Conservation (phyloP, 2,113 vertebrate genomes). For the Cyanoderma ruficeps region DNA sequence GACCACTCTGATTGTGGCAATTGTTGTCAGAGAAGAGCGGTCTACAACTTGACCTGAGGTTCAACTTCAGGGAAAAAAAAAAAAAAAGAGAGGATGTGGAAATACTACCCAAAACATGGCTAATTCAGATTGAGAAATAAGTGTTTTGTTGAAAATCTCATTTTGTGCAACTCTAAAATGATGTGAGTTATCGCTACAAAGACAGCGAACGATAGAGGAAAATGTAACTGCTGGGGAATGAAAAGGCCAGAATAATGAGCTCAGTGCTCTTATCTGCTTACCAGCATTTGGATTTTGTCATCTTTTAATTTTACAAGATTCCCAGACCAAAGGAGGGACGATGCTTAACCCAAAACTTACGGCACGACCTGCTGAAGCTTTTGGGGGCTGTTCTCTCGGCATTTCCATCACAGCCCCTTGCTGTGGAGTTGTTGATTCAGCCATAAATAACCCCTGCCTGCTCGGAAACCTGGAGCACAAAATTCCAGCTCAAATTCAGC, state of each 20-base stretch:
- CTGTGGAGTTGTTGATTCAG: not conserved
- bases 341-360: not conserved
- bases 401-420: rapidly evolving
- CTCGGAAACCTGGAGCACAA: not conserved
- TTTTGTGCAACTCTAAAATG: not conserved
- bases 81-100: not conserved
- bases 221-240: not conserved
- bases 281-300: not conserved
- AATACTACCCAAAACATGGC: not conserved
- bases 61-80: not conserved
- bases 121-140: not conserved
- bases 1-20: not conserved
- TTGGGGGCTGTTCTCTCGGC: not conserved
- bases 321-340: not conserved
- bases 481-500: not conserved
- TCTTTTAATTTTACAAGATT: constrained; percentile 12
- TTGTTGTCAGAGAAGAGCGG: not conserved
- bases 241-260: not conserved
- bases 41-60: not conserved
- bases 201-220: not conserved
- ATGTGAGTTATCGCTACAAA: not conserved
- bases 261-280: not conserved
- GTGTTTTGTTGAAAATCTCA: not conserved
- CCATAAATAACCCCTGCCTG: not conserved
- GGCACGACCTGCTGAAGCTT: not conserved